Conservation (phyloP, 2,888 invertebrate genomes). For the Macropis europaea region DNA sequence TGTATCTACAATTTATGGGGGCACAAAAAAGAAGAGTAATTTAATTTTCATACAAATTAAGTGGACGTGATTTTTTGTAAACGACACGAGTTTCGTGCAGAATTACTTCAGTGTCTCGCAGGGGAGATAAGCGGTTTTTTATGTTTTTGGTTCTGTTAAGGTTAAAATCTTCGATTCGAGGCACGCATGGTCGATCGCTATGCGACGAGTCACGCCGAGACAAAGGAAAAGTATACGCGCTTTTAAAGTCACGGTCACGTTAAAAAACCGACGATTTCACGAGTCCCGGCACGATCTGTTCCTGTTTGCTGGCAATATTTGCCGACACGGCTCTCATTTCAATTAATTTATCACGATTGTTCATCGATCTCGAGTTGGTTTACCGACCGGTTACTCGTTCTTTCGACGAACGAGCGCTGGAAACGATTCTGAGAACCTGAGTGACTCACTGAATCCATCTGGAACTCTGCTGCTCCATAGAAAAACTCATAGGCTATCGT, state of each 20-base stretch:
- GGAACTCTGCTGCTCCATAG: no score
- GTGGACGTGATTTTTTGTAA: no score
- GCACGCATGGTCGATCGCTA: slow-evolving; percentile 33
- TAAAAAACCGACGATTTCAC: slow-evolving; percentile 19
- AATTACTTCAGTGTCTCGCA: not conserved
- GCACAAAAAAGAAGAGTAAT: no score
- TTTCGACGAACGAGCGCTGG: not conserved
- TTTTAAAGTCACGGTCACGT: slow-evolving; percentile 19
- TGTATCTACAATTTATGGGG: no score
- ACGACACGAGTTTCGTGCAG: not conserved
- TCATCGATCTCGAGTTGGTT: not conserved
- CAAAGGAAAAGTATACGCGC: slow-evolving; percentile 47
- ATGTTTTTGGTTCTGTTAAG: not conserved
- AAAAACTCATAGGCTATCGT: no score
- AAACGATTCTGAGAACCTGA: no score
- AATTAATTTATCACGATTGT: not conserved
- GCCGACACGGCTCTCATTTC: not conserved
- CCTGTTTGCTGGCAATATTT: slow-evolving; percentile 16
- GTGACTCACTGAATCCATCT: no score
- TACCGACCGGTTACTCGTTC: not conserved
- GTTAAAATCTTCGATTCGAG: slow-evolving; percentile 27
- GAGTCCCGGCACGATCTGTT: slow-evolving; percentile 22
- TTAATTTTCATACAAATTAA: no score
- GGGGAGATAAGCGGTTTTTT: not conserved
- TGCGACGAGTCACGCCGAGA: slow-evolving; percentile 19